A percentile compares a stretch with the other conserved stretches of the same genome.
phyloP scores from a whole-genome alignment of 2,113 vertebrate species.

The Craseonycteris thonglongyai region DNA sequence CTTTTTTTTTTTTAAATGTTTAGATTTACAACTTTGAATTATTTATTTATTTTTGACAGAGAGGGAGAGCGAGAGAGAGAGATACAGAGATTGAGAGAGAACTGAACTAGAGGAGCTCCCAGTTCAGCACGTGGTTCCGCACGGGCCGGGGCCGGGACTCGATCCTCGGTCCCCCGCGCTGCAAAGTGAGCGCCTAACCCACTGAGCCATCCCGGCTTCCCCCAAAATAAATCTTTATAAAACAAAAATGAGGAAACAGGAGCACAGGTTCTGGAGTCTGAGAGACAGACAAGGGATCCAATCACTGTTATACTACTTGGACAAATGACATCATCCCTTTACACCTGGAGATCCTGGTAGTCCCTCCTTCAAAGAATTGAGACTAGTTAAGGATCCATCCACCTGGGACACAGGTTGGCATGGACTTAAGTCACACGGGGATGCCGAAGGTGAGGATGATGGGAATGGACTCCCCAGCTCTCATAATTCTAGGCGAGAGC shows the following conservation, averaged over 20 bases:
- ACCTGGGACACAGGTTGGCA: not conserved
- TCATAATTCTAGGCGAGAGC: not conserved
- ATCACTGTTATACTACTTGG: not conserved
- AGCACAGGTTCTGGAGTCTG: not conserved
- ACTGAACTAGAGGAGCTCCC: too few relatives aligned
- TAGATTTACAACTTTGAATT: too few relatives aligned
- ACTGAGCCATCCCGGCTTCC: too few relatives aligned
- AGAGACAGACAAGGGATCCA: not conserved
- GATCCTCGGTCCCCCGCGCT: too few relatives aligned
- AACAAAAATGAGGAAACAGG: not conserved
- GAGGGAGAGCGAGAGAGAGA: too few relatives aligned
- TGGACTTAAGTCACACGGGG: not conserved
- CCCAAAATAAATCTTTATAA: too few relatives aligned
- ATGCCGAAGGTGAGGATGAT: not conserved
- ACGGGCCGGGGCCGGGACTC: too few relatives aligned
- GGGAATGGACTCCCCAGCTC: not conserved
- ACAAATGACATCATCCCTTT: not conserved
- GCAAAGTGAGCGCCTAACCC: too few relatives aligned
- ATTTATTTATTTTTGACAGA: too few relatives aligned
- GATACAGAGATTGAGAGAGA: too few relatives aligned
- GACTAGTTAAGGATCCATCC: not conserved
- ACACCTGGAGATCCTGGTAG: not conserved
- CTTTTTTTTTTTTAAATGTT: too few relatives aligned
- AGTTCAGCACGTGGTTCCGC: too few relatives aligned
- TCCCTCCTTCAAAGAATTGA: not conserved